Conservation (phyloP, 2,113 vertebrate species). For the Anarrhichthys ocellatus region DNA sequence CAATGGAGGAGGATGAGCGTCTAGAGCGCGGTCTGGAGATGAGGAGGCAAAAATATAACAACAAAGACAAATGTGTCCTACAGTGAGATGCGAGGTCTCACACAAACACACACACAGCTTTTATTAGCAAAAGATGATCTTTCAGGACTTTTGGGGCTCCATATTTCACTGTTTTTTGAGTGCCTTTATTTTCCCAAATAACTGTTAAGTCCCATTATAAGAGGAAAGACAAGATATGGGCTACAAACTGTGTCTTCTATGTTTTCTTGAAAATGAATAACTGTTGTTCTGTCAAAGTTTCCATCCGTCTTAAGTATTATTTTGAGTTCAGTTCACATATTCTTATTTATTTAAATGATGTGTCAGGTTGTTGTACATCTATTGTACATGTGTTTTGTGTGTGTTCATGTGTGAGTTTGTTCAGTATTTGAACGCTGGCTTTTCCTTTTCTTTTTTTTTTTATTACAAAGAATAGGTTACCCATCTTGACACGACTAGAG, state of each 20-base stretch:
- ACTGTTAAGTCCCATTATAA: background rate
- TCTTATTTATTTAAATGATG: constrained; percentile 71
- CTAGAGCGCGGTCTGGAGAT: constrained; percentile 88
- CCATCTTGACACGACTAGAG: background rate
- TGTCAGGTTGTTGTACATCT: constrained; percentile 29
- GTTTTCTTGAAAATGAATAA: constrained; percentile 2
- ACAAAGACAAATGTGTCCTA: constrained; percentile 88
- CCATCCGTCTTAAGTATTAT: constrained; percentile 45
- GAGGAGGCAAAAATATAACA: constrained; percentile 87
- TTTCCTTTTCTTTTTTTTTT: background rate
- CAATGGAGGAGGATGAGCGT: constrained; percentile 90
- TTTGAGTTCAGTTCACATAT: constrained; percentile 33
- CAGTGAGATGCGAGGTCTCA: constrained; percentile 79
- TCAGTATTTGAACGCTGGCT: constrained; percentile 43
- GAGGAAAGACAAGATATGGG: constrained; percentile 2
- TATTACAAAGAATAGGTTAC: background rate
- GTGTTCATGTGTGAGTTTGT: constrained; percentile 16
- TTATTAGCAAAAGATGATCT: constrained; percentile 1
- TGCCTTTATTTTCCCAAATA: constrained; percentile 35
- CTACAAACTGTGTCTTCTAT: constrained; percentile 27
- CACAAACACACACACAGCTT: constrained; percentile 8
- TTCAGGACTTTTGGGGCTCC: background rate
- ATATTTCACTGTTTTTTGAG: constrained; percentile 4
- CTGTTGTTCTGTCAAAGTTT: constrained; percentile 16
- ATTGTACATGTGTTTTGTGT: constrained; percentile 52